A percentile compares a stretch with the other conserved stretches of the same genome.
Evolutionary conservation across 2,113 vertebrate genomes (phyloP).

Genomic region (Phylloscopus trochiloides): DNA sequence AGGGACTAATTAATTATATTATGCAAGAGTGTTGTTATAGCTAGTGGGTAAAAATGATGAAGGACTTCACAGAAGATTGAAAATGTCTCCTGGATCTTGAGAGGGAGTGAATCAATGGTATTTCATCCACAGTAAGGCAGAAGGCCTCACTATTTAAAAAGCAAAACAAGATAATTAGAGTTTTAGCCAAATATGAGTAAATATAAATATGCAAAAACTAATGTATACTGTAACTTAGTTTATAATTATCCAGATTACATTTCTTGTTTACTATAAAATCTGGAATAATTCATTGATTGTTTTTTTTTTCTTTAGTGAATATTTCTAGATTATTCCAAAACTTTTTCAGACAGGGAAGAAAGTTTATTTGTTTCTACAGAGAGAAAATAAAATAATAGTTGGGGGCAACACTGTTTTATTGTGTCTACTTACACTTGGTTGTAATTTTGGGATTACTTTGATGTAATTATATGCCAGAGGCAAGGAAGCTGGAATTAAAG

Average conservation of each 20-base stretch:
- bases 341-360: background rate
- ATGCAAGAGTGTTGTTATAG: constrained; percentile 65
- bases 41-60: constrained; percentile 54
- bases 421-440: background rate
- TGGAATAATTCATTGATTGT: rapidly evolving
- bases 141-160: background rate
- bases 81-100: constrained; percentile 34
- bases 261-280: background rate
- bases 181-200: background rate
- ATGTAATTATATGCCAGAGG: background rate
- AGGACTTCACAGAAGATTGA: constrained; percentile 65
- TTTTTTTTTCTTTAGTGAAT: background rate
- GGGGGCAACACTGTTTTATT: background rate
- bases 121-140: background rate
- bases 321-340: background rate
- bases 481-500: background rate
- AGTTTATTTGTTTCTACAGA: background rate
- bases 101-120: constrained; percentile 1
- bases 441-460: background rate
- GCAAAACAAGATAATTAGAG: background rate
- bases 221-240: background rate
- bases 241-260: background rate
- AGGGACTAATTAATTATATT: constrained; percentile 37
- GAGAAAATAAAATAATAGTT: background rate
- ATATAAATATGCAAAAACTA: background rate